Evolutionary conservation across 2,797 vertebrate genomes (phyloP).

Genomic region (Cossypha heuglini): DNA sequence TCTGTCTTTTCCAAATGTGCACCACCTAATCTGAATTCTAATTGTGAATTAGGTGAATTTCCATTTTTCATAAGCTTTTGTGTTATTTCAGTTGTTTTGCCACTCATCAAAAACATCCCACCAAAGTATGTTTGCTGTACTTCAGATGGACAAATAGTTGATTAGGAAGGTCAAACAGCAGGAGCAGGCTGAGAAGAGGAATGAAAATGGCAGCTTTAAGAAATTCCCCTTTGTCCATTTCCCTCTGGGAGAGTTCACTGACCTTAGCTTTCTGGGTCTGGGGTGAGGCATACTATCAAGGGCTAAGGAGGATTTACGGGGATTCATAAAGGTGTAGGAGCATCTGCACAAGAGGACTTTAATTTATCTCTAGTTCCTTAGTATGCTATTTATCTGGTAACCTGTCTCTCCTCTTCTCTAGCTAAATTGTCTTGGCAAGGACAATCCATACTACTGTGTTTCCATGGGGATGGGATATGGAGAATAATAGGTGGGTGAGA

Average conservation of each 20-base stretch:
- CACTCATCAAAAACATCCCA: neutral
- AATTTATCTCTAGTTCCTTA: neutral
- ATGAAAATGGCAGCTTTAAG: neutral
- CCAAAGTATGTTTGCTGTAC: neutral
- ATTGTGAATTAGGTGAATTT: neutral
- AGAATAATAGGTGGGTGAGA: neutral
- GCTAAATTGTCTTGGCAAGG: neutral
- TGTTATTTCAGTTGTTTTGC: neutral
- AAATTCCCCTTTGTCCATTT: neutral
- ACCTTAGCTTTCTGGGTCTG: neutral
- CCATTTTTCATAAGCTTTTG: neutral
- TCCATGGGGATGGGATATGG: neutral
- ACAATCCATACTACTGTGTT: neutral
- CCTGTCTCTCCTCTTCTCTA: neutral
- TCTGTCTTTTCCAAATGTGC: neutral
- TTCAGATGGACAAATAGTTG: neutral
- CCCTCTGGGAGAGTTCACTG: neutral
- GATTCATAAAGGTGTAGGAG: neutral
- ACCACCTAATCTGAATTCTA: neutral
- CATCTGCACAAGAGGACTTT: neutral
- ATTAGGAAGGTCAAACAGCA: neutral
- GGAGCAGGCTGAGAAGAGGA: neutral
- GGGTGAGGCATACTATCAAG: neutral
- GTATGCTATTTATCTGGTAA: neutral
- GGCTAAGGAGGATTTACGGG: neutral